phyloP scores from a whole-genome alignment of 2,888 invertebrate genomes.

The Capitulum mitella region DNA sequence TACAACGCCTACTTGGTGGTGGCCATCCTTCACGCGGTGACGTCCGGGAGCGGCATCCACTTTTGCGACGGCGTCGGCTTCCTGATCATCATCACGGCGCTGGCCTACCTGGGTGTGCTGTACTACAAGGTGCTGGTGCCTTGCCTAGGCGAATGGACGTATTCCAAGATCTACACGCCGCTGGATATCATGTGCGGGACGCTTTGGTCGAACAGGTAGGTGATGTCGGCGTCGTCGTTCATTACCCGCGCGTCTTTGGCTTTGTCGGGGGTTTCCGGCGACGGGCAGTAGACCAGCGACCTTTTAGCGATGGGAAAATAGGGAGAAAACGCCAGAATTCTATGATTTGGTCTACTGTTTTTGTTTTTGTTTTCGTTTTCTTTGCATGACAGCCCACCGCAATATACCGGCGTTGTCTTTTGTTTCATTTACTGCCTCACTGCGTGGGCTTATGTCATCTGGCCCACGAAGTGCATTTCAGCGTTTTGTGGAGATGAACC shows the following conservation, averaged over 20 bases:
- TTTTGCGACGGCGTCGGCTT: conserved; percentile 65
- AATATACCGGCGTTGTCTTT: too few species aligned
- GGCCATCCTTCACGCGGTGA: background rate
- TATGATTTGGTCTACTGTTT: background rate
- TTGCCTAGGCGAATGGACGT: background rate
- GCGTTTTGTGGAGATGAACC: too few species aligned
- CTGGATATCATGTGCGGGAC: background rate
- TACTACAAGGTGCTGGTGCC: conserved; percentile 51
- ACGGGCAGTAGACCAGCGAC: background rate
- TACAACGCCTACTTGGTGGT: background rate
- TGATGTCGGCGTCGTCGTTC: background rate
- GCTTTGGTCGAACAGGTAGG: background rate
- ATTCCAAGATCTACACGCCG: background rate
- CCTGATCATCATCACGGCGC: conserved; percentile 55
- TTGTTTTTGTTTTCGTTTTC: background rate
- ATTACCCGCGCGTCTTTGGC: too few species aligned
- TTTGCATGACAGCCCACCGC: too few species aligned
- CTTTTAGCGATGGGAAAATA: background rate
- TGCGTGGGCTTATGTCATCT: too few species aligned
- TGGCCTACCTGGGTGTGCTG: conserved; percentile 55
- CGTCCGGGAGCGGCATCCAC: conserved; percentile 25
- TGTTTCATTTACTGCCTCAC: too few species aligned
- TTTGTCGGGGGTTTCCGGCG: too few species aligned
- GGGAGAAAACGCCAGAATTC: background rate
- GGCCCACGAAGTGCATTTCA: too few species aligned